Evolutionary conservation across 2,888 invertebrate genomes (phyloP).

Genomic region (Hemithea aestivaria): DNA sequence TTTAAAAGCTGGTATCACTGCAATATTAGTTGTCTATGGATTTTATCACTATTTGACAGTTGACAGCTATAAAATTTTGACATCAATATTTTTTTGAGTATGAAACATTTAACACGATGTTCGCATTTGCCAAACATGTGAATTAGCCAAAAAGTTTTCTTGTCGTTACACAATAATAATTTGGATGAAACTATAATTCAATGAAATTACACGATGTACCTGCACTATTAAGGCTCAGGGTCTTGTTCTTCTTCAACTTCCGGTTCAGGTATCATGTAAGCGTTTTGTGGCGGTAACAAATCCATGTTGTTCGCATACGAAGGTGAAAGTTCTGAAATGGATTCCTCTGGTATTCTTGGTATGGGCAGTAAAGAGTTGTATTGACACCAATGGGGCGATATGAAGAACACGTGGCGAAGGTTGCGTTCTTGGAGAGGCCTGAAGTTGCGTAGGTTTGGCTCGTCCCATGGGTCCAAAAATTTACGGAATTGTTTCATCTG

Average conservation of each 20-base stretch:
- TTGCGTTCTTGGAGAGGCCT: constrained; percentile 66
- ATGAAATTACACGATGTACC: too few relatives aligned
- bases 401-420: constrained; percentile 70
- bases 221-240: constrained; percentile 1
- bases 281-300: constrained; percentile 60
- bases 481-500: constrained; percentile 78
- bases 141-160: too few relatives aligned
- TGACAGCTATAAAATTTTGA: too few relatives aligned
- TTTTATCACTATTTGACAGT: too few relatives aligned
- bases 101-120: too few relatives aligned
- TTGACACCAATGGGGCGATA: constrained; percentile 71
- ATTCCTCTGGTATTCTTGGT: constrained; percentile 53
- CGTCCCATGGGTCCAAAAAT: constrained; percentile 71
- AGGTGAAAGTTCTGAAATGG: constrained; percentile 56
- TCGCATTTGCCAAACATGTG: too few relatives aligned
- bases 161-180: too few relatives aligned
- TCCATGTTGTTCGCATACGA: constrained; percentile 47
- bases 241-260: constrained; percentile 26
- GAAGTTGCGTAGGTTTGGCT: constrained; percentile 73
- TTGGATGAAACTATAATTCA: too few relatives aligned
- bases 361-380: constrained; percentile 72
- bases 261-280: constrained; percentile 41
- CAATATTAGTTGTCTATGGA: too few relatives aligned
- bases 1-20: too few relatives aligned
- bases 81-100: too few relatives aligned